Conservation (phyloP, 2,888 invertebrate species). For the Spialia ferax region DNA sequence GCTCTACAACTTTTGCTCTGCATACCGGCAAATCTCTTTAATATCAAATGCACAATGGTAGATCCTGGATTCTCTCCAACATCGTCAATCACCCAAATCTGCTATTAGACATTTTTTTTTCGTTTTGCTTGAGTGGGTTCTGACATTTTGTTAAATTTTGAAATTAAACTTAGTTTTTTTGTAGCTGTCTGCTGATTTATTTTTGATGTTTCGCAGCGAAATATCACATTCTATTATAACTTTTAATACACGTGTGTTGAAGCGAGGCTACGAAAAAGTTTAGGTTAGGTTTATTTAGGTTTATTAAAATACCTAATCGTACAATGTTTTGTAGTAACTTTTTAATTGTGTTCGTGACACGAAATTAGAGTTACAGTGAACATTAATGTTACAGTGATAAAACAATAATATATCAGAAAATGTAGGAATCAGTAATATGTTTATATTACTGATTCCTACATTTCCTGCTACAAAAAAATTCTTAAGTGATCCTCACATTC, state of each 20-base stretch:
- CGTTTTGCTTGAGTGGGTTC: neutral
- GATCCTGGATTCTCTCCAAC: slow-evolving; percentile 35
- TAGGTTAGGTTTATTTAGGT: neutral
- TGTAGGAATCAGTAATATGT: too few relatives aligned
- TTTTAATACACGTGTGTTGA: neutral
- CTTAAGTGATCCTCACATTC: too few relatives aligned
- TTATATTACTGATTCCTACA: too few relatives aligned
- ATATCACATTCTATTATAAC: neutral
- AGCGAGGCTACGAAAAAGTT: neutral
- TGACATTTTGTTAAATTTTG: slow-evolving; percentile 3
- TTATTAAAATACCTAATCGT: too few relatives aligned
- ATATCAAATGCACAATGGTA: slow-evolving; percentile 36
- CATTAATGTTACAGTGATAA: neutral
- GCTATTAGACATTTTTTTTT: slow-evolving; percentile 24
- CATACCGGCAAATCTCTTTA: slow-evolving; percentile 33
- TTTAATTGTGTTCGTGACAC: neutral
- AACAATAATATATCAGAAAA: neutral
- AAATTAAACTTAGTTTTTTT: neutral
- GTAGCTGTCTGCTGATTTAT: neutral
- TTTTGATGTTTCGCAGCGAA: neutral
- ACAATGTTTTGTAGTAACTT: too few relatives aligned
- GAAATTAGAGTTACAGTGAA: too few relatives aligned
- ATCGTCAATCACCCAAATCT: slow-evolving; percentile 34
- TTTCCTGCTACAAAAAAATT: neutral
- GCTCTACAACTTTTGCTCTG: slow-evolving; percentile 27